phyloP scores from a whole-genome alignment of 2,888 invertebrate genomes.

The Lucinisca nassula region DNA sequence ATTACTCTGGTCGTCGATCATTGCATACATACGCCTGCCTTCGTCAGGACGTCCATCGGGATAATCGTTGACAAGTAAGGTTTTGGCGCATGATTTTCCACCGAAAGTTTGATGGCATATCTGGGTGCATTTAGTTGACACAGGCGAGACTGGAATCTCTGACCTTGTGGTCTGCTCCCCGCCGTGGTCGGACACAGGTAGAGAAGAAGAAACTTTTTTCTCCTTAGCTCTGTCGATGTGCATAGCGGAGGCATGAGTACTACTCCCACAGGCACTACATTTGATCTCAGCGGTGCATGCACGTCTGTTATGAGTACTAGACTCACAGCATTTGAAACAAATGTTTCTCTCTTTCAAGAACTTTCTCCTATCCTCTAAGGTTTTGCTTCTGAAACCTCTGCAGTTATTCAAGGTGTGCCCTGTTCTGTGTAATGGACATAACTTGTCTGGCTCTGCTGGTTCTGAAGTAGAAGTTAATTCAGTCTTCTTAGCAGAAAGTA shows the following conservation, averaged over 20 bases:
- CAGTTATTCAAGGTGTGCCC: constrained; percentile 36
- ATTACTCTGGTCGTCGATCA: constrained; percentile 60
- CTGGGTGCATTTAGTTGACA: constrained; percentile 28
- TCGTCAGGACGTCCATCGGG: background rate
- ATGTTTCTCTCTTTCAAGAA: constrained; percentile 5
- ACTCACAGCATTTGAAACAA: constrained; percentile 36
- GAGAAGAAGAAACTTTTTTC: background rate
- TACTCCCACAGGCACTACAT: constrained; percentile 10
- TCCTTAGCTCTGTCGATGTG: background rate
- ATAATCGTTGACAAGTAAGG: constrained; percentile 33
- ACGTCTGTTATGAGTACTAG: background rate
- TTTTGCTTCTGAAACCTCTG: constrained; percentile 11
- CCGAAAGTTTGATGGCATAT: constrained; percentile 31
- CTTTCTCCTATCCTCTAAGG: constrained; percentile 23
- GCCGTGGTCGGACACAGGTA: background rate
- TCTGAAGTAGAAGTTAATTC: background rate
- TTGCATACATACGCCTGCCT: constrained; percentile 20
- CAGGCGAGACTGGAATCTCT: background rate
- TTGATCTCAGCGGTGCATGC: constrained; percentile 9
- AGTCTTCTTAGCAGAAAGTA: constrained; percentile 3
- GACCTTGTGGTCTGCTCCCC: background rate
- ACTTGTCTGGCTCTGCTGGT: background rate
- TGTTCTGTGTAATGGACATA: constrained; percentile 12
- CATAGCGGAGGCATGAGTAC: constrained; percentile 31
- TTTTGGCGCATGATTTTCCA: constrained; percentile 54